Percentiles rank a stretch among this genome's conserved stretches.
These are phyloP conservation scores for Mythimna ferrago DNA, from an alignment of 2,888 invertebrate genomes.

Conservation along the genomic window DNA sequence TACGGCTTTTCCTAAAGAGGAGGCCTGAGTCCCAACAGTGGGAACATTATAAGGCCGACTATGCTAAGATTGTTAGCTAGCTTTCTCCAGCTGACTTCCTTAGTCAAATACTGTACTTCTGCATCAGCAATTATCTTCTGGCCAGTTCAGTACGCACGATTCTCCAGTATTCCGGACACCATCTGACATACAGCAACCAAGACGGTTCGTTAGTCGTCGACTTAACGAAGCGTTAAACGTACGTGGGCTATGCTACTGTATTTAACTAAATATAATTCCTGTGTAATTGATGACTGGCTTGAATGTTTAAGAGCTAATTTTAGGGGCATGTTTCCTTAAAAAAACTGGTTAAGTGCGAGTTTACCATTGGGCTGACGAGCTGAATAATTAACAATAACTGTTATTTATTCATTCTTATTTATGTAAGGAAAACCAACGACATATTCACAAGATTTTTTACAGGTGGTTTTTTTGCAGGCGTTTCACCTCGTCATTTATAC, in stretches of 20 bases:
- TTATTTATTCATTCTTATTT: too few relatives aligned
- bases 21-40: too few relatives aligned
- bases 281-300: slow-evolving; percentile 25
- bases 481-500: too few relatives aligned
- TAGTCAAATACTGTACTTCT: neutral
- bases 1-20: too few relatives aligned
- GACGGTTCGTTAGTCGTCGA: slow-evolving; percentile 58
- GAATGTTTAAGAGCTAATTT: slow-evolving; percentile 21
- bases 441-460: too few relatives aligned
- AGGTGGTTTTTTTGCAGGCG: too few relatives aligned
- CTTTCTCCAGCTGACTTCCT: too few relatives aligned
- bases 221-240: slow-evolving; percentile 56
- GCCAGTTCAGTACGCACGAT: slow-evolving; percentile 28
- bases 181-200: slow-evolving; percentile 25
- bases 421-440: too few relatives aligned
- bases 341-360: neutral
- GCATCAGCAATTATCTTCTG: slow-evolving; percentile 26
- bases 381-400: too few relatives aligned
- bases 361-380: too few relatives aligned
- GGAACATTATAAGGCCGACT: too few relatives aligned
- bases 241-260: slow-evolving; percentile 55
- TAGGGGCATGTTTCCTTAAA: neutral
- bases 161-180: slow-evolving; percentile 39
- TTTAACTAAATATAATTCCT: slow-evolving; percentile 49
- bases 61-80: too few relatives aligned